Base-by-base conservation (phyloP, 2,888 invertebrate species). In the Leptopilina syphax region DNA sequence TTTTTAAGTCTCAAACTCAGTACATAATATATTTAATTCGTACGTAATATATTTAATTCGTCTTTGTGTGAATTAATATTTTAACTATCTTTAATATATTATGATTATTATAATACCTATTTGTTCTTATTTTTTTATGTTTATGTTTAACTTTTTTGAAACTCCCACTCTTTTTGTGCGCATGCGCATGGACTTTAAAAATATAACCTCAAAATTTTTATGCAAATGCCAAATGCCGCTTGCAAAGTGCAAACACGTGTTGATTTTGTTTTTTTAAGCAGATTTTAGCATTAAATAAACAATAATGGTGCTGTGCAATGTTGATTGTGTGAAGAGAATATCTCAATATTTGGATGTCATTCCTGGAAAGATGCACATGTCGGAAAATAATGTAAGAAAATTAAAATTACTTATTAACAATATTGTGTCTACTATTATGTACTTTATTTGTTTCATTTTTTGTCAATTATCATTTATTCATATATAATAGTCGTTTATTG, bases 251-350 rank as follows among this genome's bases (percentile, higher is more conserved):
- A n/a, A 34, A 63, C 68, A 79, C 67, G 76, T 79, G 60, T n/a
- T 76, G 34, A 65, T 50, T 34, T 76, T 47, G 13, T 27, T 18
- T n/a, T 67, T 63, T 13, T 41, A 18, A 78, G 44, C 34, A 24
- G 63, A 65, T 18, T 65, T 47, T 50, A 57, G 24, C 47, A 3
- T 12, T 41, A 47, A 41, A 77, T 41, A 44, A 47, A 44, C 10
- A 81, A 84, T 34, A 84, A 91, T 91, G 91, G 91, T 91, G 81
- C 80, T 91, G 63, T 91, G 91, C 76, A 87, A 88, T 77, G 83
- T 90, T 0, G 88, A 90, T 78, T 91, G 91, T 76, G 82, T 91
- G 7, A 79, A 89, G 67, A 90, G 83, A 82, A 88, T 92, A 82
- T 88, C 89, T 1, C 83, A 88, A 77, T 92, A 90, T 81, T 82